Evolutionary conservation across 2,113 vertebrate genomes (phyloP).

Genomic region (Elephantulus edwardii): DNA sequence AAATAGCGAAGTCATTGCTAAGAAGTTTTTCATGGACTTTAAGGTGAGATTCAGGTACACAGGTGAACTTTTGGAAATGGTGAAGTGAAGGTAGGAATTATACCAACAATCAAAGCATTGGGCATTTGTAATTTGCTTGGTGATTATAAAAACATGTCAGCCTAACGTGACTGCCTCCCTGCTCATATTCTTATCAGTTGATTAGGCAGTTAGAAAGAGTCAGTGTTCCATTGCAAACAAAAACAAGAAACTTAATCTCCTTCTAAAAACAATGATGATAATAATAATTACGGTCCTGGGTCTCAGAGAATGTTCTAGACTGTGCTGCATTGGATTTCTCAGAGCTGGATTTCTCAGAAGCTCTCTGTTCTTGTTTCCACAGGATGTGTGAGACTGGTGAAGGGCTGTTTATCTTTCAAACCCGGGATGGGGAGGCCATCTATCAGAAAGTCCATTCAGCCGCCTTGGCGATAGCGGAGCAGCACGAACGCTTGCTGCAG

Average conservation of each 20-base stretch:
- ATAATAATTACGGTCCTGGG: rapidly evolving
- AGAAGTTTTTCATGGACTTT: no score
- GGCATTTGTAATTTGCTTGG: no score
- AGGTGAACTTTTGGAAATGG: not conserved
- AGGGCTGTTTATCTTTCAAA: constrained; percentile 91
- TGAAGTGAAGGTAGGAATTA: rapidly evolving
- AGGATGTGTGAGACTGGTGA: constrained; percentile 93
- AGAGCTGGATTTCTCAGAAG: not conserved
- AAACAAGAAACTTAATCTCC: not conserved
- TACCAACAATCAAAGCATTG: not conserved
- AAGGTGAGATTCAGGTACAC: rapidly evolving
- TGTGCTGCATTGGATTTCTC: rapidly evolving
- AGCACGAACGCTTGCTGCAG: constrained; percentile 85
- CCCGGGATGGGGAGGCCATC: constrained; percentile 88
- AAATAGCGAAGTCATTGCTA: rapidly evolving
- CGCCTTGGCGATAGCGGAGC: constrained; percentile 87
- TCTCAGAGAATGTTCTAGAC: not conserved
- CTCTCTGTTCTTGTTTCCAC: constrained; percentile 69
- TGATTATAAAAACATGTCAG: no score
- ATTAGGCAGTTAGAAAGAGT: not conserved
- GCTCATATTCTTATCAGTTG: not conserved
- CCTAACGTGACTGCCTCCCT: not conserved
- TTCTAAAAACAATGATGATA: no score
- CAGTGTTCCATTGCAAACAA: not conserved
- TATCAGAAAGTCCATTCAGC: constrained; percentile 90